Base-by-base conservation (phyloP, 1,140 invertebrate genomes). In the Zaprionus inermis region DNA sequence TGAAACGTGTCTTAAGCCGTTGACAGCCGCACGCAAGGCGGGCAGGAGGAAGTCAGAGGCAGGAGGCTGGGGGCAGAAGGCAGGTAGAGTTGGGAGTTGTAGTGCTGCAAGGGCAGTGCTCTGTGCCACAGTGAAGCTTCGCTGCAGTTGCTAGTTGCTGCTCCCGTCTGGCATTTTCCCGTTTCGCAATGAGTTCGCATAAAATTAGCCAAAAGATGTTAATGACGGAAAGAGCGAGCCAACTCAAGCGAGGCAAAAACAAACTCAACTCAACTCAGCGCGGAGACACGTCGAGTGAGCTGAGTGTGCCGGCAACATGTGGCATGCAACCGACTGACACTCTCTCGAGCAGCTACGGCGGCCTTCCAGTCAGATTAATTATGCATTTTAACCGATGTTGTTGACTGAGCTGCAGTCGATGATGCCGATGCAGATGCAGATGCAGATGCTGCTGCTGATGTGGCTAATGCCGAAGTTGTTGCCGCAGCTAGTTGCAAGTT, bases 201-300 rank as follows among this genome's bases (percentile, higher is more conserved):
- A 80, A 84, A 89, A 89, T 88, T 88, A 89, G 56, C 56, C 77
- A 83, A 89, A 84, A 78, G 84, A 78, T 88, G 84, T 88, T 88
- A 88, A 89, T 88, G 80, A 88, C 61, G 44, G 67, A 67, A 68
- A 46, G 82, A 52, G 81, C 52, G 64, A 73, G 67, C 72, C 64
- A 79, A 64, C 80, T 67, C 72, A 65, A 61, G n/a, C 77, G 44
- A 67, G 44, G 52, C 28, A 63, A 52, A 52, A 59, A 44, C 22
- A 46, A 66, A 61, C 41, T 60, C 44, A 71, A 69, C 34, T 55
- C 66, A 68, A 74, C 73, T 83, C 83, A 79, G 76, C 65, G 70
- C 36, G n/a, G 9, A 44, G 38, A 44, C 38, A 44, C 9, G 38
- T 44, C n/a, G 38, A 44, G 38, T 54, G 54, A 54, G 80, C 56